Evolutionary conservation across 2,888 invertebrate species (phyloP).

Genomic region (Hyppa rectilinea): DNA sequence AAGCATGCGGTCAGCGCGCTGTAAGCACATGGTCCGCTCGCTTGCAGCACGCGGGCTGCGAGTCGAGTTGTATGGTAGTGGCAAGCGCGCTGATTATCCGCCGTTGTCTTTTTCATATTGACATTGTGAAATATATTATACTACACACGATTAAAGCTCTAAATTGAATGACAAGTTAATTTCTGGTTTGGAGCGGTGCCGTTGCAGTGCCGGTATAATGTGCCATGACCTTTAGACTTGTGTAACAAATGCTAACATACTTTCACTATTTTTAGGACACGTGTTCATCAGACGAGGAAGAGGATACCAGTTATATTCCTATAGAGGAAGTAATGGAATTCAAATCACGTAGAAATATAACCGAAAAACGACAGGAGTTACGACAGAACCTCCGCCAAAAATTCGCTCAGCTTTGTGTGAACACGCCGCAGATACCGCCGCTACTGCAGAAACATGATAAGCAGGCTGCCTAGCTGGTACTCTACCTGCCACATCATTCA

Average conservation of each 20-base stretch:
- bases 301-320: slow-evolving; percentile 95
- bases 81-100: too few species aligned
- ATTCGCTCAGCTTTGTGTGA: slow-evolving; percentile 95
- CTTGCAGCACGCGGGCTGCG: too few species aligned
- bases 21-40: too few species aligned
- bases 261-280: slow-evolving; percentile 90
- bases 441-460: slow-evolving; percentile 71
- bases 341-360: slow-evolving; percentile 94
- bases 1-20: too few species aligned
- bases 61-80: too few species aligned
- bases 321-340: slow-evolving; percentile 97
- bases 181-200: too few species aligned
- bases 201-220: too few species aligned
- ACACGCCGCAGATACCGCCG: slow-evolving; percentile 81
- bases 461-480: slow-evolving; percentile 71
- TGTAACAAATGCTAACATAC: slow-evolving; percentile 10
- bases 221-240: too few species aligned
- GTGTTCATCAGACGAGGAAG: slow-evolving; percentile 94
- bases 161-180: too few species aligned
- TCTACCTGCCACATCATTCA: slow-evolving; percentile 64
- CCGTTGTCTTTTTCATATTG: too few species aligned
- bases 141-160: too few species aligned
- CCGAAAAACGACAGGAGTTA: slow-evolving; percentile 95
- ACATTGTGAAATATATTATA: too few species aligned
- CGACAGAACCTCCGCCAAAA: slow-evolving; percentile 95